Conservation (phyloP, 2,113 vertebrate species). For the Macrotus californicus region DNA sequence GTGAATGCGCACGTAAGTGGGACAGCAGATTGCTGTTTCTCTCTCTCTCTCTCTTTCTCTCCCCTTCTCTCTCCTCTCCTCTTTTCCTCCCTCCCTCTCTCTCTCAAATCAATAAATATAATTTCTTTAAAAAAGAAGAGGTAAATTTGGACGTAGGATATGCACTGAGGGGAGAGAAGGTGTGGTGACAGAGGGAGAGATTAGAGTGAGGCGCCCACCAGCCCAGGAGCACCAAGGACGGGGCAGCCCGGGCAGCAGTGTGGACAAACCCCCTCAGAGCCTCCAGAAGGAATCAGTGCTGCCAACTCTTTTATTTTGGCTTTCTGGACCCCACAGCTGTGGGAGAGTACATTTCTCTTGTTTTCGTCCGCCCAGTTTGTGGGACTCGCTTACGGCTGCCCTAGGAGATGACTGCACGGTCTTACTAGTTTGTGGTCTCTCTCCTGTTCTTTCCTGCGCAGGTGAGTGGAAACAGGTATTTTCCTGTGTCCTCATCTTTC, state of each 20-base stretch:
- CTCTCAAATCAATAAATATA: no score
- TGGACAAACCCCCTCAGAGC: no score
- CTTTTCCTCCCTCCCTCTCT: no score
- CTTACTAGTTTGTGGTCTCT: background rate
- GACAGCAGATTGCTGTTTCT: no score
- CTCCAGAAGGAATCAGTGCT: background rate
- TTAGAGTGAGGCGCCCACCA: background rate
- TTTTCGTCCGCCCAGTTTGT: background rate
- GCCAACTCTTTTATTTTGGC: background rate
- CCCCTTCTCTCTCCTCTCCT: no score
- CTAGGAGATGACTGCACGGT: background rate
- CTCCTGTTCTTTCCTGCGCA: background rate
- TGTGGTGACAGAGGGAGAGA: background rate
- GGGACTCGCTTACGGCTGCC: background rate
- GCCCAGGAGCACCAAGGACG: background rate
- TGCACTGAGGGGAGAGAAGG: background rate
- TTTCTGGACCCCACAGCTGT: background rate
- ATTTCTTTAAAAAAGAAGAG: background rate
- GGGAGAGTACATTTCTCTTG: background rate
- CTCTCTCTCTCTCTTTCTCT: no score
- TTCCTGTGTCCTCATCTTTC: background rate
- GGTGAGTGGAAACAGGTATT: fast-evolving
- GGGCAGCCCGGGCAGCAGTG: background rate
- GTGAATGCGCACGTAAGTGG: no score
- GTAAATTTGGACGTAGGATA: background rate